Conservation (phyloP, 1,140 invertebrate species). For the Melitaea cinxia region DNA sequence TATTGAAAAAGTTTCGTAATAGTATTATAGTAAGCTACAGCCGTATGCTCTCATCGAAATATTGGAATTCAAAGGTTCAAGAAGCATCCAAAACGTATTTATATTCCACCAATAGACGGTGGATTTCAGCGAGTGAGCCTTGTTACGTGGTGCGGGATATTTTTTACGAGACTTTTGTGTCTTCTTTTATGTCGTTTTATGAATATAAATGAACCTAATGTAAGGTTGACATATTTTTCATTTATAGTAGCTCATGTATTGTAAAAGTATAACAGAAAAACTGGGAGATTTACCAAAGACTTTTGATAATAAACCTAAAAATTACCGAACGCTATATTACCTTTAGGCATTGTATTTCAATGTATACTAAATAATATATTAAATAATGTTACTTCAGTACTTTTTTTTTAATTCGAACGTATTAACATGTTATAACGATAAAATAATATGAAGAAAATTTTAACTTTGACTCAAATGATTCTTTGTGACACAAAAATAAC, state of each 20-base stretch:
- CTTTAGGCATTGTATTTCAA: no score
- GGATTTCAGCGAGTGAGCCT: not conserved
- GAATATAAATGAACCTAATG: slow-evolving; percentile 2
- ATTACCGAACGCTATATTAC: no score
- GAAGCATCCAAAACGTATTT: not conserved
- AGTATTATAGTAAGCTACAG: not conserved
- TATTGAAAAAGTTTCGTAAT: not conserved
- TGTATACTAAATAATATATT: no score
- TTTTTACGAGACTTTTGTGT: not conserved
- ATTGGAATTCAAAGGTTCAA: slow-evolving; percentile 1
- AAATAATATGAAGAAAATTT: no score
- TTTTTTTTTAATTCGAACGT: no score
- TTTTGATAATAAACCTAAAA: no score
- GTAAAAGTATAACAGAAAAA: not conserved
- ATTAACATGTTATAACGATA: no score
- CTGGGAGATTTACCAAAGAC: no score
- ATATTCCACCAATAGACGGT: not conserved
- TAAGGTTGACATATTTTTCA: slow-evolving; percentile 2
- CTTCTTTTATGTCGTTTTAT: not conserved
- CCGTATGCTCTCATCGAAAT: not conserved
- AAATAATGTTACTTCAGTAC: no score
- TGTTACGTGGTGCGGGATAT: not conserved
- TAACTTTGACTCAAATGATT: no score
- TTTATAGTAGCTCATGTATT: not conserved
- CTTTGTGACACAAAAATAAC: no score